These are phyloP conservation scores for Tipula helvola DNA, from an alignment of 2,888 invertebrate species.

Conservation along the genomic window DNA sequence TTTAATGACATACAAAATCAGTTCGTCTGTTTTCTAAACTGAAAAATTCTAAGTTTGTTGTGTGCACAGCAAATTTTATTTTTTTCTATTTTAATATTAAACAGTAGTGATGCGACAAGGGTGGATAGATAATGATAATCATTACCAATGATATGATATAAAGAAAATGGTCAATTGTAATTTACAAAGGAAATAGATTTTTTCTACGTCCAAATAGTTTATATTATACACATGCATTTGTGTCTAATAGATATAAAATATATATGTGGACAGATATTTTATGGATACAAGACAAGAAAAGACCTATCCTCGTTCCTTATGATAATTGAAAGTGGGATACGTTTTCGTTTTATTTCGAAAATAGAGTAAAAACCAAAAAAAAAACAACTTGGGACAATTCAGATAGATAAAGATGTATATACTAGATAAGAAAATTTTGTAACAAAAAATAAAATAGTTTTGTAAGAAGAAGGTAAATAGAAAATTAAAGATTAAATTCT, in stretches of 20 bases:
- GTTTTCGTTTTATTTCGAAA: not conserved
- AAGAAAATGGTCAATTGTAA: not conserved
- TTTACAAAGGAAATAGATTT: not conserved
- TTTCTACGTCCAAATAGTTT: not conserved
- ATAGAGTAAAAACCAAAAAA: not conserved
- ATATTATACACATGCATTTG: not conserved
- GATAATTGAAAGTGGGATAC: not conserved
- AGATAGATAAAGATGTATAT: not conserved
- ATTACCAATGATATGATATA: not conserved
- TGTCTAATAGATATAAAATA: not conserved
- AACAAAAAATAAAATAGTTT: not conserved
- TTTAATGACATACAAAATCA: not conserved
- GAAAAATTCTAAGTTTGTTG: not conserved
- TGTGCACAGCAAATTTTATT: not conserved
- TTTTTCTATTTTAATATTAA: not conserved
- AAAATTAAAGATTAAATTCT: not conserved
- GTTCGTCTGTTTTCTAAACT: not conserved
- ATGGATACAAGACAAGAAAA: not conserved
- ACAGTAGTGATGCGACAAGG: not conserved
- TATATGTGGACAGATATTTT: not conserved
- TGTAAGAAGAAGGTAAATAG: not conserved
- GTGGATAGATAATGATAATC: not conserved
- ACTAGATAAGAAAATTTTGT: not conserved
- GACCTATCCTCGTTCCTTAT: not conserved
- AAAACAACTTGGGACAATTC: not conserved